These are phyloP conservation scores for Catharus fuscescens DNA, from an alignment of 2,113 vertebrate species.

Conservation along the genomic window DNA sequence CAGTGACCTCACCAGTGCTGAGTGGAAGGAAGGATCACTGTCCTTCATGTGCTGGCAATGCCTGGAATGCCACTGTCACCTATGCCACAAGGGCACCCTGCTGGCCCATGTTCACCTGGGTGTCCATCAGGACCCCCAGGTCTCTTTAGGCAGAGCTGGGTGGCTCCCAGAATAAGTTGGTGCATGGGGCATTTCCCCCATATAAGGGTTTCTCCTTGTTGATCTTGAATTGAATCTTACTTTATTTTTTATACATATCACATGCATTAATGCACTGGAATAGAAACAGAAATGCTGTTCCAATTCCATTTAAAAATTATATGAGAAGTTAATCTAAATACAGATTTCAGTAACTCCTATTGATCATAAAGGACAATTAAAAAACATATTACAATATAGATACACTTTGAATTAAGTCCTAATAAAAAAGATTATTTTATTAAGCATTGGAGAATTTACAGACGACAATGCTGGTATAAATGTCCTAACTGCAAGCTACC, in stretches of 20 bases:
- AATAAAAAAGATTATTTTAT: background rate
- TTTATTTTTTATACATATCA: background rate
- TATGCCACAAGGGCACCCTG: background rate
- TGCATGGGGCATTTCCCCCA: background rate
- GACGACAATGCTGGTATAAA: background rate
- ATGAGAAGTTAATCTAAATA: background rate
- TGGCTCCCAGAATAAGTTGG: background rate
- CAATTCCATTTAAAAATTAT: background rate
- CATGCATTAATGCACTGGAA: background rate
- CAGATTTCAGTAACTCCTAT: background rate
- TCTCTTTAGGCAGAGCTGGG: background rate
- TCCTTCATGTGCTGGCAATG: background rate
- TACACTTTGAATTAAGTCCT: background rate
- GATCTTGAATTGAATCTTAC: background rate
- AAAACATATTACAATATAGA: background rate
- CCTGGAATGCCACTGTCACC: background rate
- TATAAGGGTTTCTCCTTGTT: background rate
- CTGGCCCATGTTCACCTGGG: background rate
- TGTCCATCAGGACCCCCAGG: background rate
- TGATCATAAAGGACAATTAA: background rate
- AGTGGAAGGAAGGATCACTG: background rate
- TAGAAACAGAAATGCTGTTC: background rate
- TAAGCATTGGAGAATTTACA: background rate
- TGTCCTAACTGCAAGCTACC: background rate
- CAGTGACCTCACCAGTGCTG: background rate